Percentiles rank a stretch among this genome's conserved stretches.
These are phyloP conservation scores for Lanius ludovicianus DNA, from an alignment of 2,113 vertebrate genomes.

Conservation along the genomic window DNA sequence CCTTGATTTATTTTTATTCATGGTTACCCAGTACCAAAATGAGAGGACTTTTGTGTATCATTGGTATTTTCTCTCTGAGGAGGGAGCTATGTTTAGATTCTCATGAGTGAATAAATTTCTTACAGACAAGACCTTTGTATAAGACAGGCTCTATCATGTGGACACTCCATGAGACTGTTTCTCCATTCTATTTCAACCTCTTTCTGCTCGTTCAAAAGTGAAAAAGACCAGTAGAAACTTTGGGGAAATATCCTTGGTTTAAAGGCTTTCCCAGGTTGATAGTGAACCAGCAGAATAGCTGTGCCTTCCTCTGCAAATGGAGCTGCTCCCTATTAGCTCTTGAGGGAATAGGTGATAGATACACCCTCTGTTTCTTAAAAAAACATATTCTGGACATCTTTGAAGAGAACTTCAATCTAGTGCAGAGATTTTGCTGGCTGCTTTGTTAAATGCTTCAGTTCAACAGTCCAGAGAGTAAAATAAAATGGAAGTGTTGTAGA, in stretches of 20 bases:
- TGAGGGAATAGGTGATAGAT: neutral
- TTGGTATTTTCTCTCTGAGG: constrained; percentile 21
- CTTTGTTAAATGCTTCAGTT: neutral
- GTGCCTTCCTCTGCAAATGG: neutral
- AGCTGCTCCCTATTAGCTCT: neutral
- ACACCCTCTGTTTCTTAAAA: neutral
- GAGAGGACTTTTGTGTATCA: neutral
- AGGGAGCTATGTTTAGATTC: constrained; percentile 25
- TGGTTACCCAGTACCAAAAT: neutral
- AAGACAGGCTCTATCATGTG: neutral
- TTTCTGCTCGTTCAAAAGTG: neutral
- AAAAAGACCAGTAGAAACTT: neutral
- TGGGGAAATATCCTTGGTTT: neutral
- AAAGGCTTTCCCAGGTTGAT: neutral
- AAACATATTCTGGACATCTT: neutral
- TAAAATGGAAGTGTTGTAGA: neutral
- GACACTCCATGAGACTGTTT: neutral
- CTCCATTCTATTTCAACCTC: neutral
- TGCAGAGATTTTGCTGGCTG: neutral
- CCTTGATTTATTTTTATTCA: constrained; percentile 23
- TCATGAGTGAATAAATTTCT: constrained; percentile 9
- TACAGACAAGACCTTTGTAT: constrained; percentile 13
- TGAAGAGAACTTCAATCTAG: neutral
- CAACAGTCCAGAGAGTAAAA: neutral
- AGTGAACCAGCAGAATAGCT: neutral